A percentile compares a stretch with the other conserved stretches of the same genome.
Evolutionary conservation across 2,113 vertebrate genomes (phyloP).

Genomic region (Corydoras sp.): DNA sequence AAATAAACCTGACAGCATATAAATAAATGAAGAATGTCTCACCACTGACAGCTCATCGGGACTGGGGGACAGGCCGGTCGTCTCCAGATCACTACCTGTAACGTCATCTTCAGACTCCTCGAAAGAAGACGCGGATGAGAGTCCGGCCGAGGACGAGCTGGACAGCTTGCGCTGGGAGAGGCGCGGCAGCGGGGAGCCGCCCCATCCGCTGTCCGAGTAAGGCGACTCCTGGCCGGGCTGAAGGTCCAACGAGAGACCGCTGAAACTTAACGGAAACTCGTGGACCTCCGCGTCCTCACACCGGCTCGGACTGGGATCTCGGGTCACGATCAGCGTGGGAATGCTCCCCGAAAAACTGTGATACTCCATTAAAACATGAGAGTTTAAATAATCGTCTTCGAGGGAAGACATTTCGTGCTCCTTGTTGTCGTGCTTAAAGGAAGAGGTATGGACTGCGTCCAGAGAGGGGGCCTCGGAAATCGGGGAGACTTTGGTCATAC

Average conservation of each 20-base stretch:
- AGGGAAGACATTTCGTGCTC: slow-evolving; percentile 14
- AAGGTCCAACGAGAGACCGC: slow-evolving; percentile 48
- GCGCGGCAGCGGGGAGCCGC: slow-evolving; percentile 61
- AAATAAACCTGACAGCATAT: no score
- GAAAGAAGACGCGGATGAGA: slow-evolving; percentile 81
- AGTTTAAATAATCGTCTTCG: background rate
- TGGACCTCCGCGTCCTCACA: slow-evolving; percentile 29
- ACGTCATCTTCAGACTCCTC: slow-evolving; percentile 85
- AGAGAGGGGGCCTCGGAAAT: background rate
- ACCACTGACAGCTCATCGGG: slow-evolving; percentile 73
- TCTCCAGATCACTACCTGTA: slow-evolving; percentile 71
- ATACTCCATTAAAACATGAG: slow-evolving; percentile 19
- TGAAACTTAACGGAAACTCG: slow-evolving; percentile 28
- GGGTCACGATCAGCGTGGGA: slow-evolving; percentile 79
- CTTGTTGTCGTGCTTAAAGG: slow-evolving; percentile 7
- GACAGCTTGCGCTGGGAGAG: slow-evolving; percentile 65
- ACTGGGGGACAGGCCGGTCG: slow-evolving; percentile 60
- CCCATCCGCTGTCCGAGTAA: slow-evolving; percentile 73
- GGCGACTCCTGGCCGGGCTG: slow-evolving; percentile 67
- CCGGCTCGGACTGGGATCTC: slow-evolving; percentile 59
- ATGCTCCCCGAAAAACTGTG: slow-evolving; percentile 61
- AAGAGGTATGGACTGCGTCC: slow-evolving; percentile 15
- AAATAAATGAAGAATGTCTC: slow-evolving; percentile 41
- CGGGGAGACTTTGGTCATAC: slow-evolving; percentile 50
- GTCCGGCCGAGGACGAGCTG: slow-evolving; percentile 68